Percentiles rank a stretch among this genome's conserved stretches.
Conservation (phyloP, 1,140 invertebrate genomes). For the Lepidostoma basale region DNA sequence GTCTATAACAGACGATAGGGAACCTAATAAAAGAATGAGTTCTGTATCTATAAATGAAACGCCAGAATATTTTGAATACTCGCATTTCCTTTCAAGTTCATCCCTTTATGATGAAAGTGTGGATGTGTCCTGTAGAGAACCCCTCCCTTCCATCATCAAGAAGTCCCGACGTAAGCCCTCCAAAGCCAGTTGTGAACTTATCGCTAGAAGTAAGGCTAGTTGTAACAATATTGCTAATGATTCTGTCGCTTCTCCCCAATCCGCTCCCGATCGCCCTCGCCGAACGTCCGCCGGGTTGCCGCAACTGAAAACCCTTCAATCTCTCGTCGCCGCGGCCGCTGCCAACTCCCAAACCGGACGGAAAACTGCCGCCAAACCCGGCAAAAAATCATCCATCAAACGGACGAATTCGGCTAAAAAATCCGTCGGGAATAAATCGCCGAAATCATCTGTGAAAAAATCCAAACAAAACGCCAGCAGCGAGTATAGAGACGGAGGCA, state of each 20-base stretch:
- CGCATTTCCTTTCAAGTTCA: constrained; percentile 7
- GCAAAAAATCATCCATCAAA: constrained; percentile 36
- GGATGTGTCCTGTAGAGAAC: constrained; percentile 48
- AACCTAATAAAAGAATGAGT: constrained; percentile 38
- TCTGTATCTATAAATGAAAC: constrained; percentile 55
- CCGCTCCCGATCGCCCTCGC: constrained; percentile 51
- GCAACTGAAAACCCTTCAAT: constrained; percentile 50
- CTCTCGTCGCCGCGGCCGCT: constrained; percentile 41
- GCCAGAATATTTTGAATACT: constrained; percentile 54
- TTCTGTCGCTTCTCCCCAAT: constrained; percentile 57
- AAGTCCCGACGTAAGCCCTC: constrained; percentile 35
- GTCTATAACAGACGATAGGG: background rate
- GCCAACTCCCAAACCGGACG: constrained; percentile 11
- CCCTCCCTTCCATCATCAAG: constrained; percentile 53
- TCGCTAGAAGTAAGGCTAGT: constrained; percentile 18
- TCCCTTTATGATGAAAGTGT: constrained; percentile 47
- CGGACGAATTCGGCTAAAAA: constrained; percentile 34
- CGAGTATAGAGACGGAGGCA: constrained; percentile 61
- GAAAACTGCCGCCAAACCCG: background rate
- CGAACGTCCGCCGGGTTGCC: constrained; percentile 43
- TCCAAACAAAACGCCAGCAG: constrained; percentile 49
- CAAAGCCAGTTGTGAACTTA: background rate
- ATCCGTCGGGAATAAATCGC: constrained; percentile 8
- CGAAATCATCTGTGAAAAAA: constrained; percentile 47
- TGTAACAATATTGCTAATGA: constrained; percentile 51